phyloP scores from a whole-genome alignment of 2,113 vertebrate species.

The Paramormyrops kingsleyae region DNA sequence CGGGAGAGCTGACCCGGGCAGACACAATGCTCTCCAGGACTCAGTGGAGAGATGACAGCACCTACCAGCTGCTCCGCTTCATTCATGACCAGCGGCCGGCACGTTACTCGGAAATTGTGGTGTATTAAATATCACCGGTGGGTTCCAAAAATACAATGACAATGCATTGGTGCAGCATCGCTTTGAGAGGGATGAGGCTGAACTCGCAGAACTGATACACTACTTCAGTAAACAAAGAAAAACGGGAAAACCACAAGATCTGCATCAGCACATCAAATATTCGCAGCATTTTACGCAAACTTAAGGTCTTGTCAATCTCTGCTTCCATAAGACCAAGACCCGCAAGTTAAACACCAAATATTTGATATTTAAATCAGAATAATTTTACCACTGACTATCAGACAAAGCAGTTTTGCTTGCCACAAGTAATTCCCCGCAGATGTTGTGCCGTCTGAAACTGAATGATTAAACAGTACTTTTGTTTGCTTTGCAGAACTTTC shows the following conservation, averaged over 20 bases:
- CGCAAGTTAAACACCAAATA: not conserved
- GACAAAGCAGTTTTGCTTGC: not conserved
- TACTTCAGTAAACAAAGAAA: not conserved
- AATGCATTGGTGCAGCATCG: not conserved
- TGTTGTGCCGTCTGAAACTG: not conserved
- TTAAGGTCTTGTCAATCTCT: not conserved
- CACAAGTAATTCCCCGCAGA: not conserved
- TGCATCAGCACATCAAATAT: not conserved
- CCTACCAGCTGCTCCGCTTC: not conserved
- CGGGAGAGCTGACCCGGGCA: not conserved
- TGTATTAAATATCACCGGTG: not conserved
- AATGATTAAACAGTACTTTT: not conserved
- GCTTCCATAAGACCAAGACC: not conserved
- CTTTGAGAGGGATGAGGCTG: not conserved
- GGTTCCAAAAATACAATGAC: not conserved
- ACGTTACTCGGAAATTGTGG: not conserved
- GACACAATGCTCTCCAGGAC: not conserved
- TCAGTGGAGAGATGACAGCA: not conserved
- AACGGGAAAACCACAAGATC: not conserved
- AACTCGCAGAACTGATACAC: not conserved
- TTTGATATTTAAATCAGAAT: not conserved
- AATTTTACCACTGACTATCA: not conserved
- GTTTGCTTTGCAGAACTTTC: not conserved
- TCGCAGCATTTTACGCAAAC: not conserved
- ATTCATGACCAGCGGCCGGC: not conserved